These are phyloP conservation scores for Phrynocephalus versicolor DNA, from an alignment of 2,113 vertebrate genomes.

Conservation along the genomic window DNA sequence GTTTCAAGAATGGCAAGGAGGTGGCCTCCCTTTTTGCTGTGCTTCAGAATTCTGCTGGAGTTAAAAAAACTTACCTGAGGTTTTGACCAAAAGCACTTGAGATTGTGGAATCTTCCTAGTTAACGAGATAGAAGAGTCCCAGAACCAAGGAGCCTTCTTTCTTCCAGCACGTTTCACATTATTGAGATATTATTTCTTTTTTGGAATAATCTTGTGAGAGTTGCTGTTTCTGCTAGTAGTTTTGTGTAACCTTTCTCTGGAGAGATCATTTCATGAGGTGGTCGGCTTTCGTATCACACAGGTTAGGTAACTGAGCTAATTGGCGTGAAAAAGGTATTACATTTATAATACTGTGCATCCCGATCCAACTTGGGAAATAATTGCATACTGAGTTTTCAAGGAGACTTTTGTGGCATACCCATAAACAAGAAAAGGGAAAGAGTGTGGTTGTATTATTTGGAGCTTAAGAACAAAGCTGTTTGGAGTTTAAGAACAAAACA, in stretches of 20 bases:
- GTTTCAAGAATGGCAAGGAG: neutral
- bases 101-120: conserved; percentile 61
- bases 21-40: fast-evolving
- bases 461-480: neutral
- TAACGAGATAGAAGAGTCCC: conserved; percentile 63
- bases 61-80: neutral
- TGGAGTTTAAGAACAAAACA: neutral
- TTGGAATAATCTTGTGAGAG: conserved; percentile 31
- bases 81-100: neutral
- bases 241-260: too few species aligned
- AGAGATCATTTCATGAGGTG: too few species aligned
- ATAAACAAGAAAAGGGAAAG: neutral
- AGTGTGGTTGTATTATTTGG: neutral
- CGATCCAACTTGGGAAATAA: neutral
- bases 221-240: conserved; percentile 27
- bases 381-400: conserved; percentile 22
- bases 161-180: conserved; percentile 56
- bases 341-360: neutral
- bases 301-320: neutral
- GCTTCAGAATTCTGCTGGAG: conserved; percentile 1
- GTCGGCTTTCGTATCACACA: too few species aligned
- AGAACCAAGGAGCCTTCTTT: conserved; percentile 64
- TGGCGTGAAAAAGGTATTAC: neutral
- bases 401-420: conserved; percentile 12
- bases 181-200: conserved; percentile 36